A percentile compares a stretch with the other conserved stretches of the same genome.
phyloP scores from a whole-genome alignment of 2,888 invertebrate genomes.

The Odontocerum albicorne region DNA sequence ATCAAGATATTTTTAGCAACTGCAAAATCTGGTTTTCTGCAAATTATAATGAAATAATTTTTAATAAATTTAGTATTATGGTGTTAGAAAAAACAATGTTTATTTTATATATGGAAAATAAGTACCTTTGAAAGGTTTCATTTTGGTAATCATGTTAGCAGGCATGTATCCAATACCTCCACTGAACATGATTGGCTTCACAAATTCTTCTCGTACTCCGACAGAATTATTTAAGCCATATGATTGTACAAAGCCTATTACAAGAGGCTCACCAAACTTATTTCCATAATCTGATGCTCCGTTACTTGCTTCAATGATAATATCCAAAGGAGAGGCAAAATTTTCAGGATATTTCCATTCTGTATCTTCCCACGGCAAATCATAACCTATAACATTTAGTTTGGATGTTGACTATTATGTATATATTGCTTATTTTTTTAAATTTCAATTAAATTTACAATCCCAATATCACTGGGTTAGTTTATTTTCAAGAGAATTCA shows the following conservation, averaged over 20 bases:
- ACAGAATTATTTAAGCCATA: constrained; percentile 75
- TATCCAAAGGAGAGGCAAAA: constrained; percentile 86
- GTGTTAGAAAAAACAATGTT: no score
- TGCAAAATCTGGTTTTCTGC: no score
- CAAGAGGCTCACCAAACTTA: constrained; percentile 96
- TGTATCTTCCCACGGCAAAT: constrained; percentile 83
- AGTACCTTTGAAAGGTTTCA: constrained; percentile 70
- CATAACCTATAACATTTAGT: constrained; percentile 63
- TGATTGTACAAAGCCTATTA: constrained; percentile 88
- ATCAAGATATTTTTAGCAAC: no score
- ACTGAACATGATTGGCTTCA: constrained; percentile 99
- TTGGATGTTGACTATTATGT: no score
- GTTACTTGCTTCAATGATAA: constrained; percentile 94
- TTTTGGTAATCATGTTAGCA: constrained; percentile 76
- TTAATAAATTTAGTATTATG: neutral
- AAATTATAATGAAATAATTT: neutral
- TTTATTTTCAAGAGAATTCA: no score
- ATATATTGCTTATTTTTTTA: no score
- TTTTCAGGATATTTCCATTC: constrained; percentile 78
- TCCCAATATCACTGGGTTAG: no score
- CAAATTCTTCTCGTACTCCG: constrained; percentile 82
- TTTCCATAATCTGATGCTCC: constrained; percentile 99
- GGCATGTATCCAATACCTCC: constrained; percentile 94
- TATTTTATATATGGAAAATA: no score
- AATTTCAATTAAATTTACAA: no score